These are phyloP conservation scores for Xenops minutus DNA, from an alignment of 2,797 vertebrate species.

Conservation along the genomic window DNA sequence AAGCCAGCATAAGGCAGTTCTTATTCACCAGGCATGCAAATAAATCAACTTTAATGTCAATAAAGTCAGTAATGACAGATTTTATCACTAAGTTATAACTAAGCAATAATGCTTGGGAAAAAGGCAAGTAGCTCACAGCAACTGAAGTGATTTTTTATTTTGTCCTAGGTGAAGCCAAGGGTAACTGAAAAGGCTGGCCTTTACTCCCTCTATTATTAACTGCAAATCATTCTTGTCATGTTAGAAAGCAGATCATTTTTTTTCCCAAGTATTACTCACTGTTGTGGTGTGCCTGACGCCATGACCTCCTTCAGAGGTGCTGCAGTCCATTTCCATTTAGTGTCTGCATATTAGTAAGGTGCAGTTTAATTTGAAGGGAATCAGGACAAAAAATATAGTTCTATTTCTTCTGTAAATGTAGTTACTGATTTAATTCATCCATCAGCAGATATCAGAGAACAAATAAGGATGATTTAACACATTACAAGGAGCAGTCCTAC, in stretches of 20 bases:
- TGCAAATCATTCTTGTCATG: conserved; percentile 77
- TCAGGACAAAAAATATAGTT: conserved; percentile 2
- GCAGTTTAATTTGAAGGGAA: conserved; percentile 30
- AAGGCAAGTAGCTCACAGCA: conserved; percentile 68
- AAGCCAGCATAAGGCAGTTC: conserved; percentile 66
- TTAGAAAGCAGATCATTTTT: conserved; percentile 71
- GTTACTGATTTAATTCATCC: background rate
- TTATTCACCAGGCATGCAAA: conserved; percentile 70
- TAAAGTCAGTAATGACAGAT: conserved; percentile 78
- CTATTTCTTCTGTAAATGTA: background rate
- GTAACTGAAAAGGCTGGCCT: conserved; percentile 74
- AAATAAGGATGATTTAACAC: background rate
- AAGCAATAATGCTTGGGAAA: conserved; percentile 70
- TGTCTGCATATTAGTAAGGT: conserved; percentile 29
- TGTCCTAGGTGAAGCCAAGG: conserved; percentile 77
- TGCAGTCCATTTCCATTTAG: conserved; percentile 71
- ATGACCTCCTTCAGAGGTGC: conserved; percentile 65
- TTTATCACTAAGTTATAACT: conserved; percentile 76
- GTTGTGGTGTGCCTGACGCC: conserved; percentile 59
- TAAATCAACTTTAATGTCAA: conserved; percentile 78
- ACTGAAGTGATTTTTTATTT: conserved; percentile 74
- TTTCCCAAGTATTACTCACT: conserved; percentile 67
- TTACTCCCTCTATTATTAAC: conserved; percentile 74
- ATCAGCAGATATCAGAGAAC: background rate
- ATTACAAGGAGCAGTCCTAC: background rate